Base-by-base conservation (phyloP, 2,797 vertebrate species). In the Glossophaga mutica region DNA sequence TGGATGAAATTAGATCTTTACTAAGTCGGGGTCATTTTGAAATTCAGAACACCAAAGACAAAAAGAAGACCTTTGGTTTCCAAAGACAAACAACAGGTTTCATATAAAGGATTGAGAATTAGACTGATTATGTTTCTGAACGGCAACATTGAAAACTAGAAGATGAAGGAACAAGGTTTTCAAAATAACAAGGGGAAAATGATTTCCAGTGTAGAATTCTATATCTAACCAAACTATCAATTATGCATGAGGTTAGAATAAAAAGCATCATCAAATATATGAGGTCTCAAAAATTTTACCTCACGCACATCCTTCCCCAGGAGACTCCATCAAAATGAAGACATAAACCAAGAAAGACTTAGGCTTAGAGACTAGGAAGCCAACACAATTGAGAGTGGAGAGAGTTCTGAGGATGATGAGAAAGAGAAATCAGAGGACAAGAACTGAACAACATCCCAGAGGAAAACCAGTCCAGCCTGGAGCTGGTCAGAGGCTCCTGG, bases 211-310 rank as follows among this genome's bases (percentile, higher is more conserved):
- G 12, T 55, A 73, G 76, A 93, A 52, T 73, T 73, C 50, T 90
- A 0, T 70, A 15, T 68, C 84, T 79, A 68, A 50, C 42, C 73
- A 87, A 87, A 73, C 91, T 34, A 50, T 73, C 76, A 55, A 29
- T 74, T 65, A 34, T 24, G 1, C 29, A 5, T 91, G 52, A 89
- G 8, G 1, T 93, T 83, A 94, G 34, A 74, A 74, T 70, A 59
- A 92, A 96, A 76, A 76, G n/a, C 22, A 16, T 79, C 50, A 87
- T 84, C 73, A 78, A 32, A 67, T 90, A 29, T 50, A 6, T 82
- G 86, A 85, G 46, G n/a, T 77, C 50, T 87, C 78, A 62, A 55
- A 21, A 92, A 32, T 48, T 88, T 96, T 89, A 76, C 48, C 62
- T 93, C 18, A 55, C 26, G 37, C 1, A 12, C 19, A 37, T 52